Conservation (phyloP, 2,113 vertebrate species). For the Thryonomys swinderianus region DNA sequence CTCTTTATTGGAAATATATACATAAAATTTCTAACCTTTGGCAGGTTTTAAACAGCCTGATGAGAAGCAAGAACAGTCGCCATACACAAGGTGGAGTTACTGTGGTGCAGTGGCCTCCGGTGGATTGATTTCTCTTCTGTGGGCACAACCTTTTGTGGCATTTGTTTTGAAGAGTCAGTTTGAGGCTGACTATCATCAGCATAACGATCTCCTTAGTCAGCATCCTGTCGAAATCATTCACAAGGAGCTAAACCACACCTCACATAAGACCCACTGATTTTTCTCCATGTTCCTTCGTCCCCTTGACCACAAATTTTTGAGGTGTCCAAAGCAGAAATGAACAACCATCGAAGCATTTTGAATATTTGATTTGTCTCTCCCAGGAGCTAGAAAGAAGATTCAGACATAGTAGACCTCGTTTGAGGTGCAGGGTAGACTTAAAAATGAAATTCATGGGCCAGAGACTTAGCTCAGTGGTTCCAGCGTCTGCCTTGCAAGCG, state of each 20-base stretch:
- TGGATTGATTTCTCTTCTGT: slow-evolving; percentile 70
- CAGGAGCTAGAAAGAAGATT: slow-evolving; percentile 14
- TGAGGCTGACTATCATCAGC: slow-evolving; percentile 92
- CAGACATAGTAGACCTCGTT: slow-evolving; percentile 14
- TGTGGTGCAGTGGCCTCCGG: slow-evolving; percentile 63
- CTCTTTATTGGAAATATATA: slow-evolving; percentile 61
- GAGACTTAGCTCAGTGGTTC: too few relatives aligned
- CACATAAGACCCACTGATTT: slow-evolving; percentile 87
- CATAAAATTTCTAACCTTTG: slow-evolving; percentile 1
- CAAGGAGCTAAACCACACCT: slow-evolving; percentile 94
- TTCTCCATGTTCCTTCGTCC: slow-evolving; percentile 81
- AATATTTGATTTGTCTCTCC: not conserved
- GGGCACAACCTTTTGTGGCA: slow-evolving; percentile 80
- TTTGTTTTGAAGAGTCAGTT: slow-evolving; percentile 88
- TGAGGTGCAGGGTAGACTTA: slow-evolving; percentile 47
- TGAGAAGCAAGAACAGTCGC: slow-evolving; percentile 66
- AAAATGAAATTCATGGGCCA: too few relatives aligned
- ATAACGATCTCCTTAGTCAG: slow-evolving; percentile 89
- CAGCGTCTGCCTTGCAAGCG: too few relatives aligned
- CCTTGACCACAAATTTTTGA: slow-evolving; percentile 83
- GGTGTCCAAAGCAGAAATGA: slow-evolving; percentile 83
- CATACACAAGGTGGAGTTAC: slow-evolving; percentile 40
- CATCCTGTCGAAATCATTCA: slow-evolving; percentile 93
- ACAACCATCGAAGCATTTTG: slow-evolving; percentile 62
- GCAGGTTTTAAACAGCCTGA: slow-evolving; percentile 57